Evolutionary conservation across 2,888 invertebrate species (phyloP), one percentile per base, ranked within the genome.

Genomic region (Peribatodes rhomboidaria): DNA sequence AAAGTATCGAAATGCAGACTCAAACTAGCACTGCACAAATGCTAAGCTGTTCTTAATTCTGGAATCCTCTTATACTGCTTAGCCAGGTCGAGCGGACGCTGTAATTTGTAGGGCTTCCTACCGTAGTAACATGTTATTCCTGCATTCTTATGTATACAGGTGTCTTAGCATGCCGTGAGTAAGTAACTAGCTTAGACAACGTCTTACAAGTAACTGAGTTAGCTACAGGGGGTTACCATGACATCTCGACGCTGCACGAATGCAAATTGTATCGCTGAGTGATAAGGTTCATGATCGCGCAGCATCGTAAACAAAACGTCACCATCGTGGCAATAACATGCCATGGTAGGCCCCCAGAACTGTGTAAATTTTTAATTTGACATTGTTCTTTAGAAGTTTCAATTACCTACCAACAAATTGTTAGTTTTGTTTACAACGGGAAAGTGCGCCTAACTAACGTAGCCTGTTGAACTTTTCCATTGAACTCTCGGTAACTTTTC

Each of bases 11-110:
- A 20, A 39, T 64, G 49, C 55, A 37, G 52, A 35, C 31, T n/a
- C 31, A 10, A 31, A 33, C 50, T 18, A 49, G 10, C 37, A 20
- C 18, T 41, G 55, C 50, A 53, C 46, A 47, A 55, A 61, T 58
- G 54, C 22, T 67, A 72, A 72, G 69, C 64, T 37, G 67, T 35
- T 66, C 64, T 66, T 60, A 72, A 72, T 68, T 68, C 62, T 52
- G 33, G 57, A 67, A 71, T 71, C 70, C 70, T 64, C 68, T 65
- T 65, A 64, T 56, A 47, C 55, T 55, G 65, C 63, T 70, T 60
- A 67, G 64, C 61, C 49, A 35, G 46, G 54, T 41, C 61, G 35
- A 50, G 46, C 47, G 47, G 14, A 59, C 49, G 56, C 18, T 6
- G 31, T 6, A 11, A 8, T 52, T 65, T 49, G 35, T 59, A 56